These are phyloP conservation scores for Yasuhikotakia modesta DNA, from an alignment of 2,797 vertebrate genomes.

Conservation along the genomic window DNA sequence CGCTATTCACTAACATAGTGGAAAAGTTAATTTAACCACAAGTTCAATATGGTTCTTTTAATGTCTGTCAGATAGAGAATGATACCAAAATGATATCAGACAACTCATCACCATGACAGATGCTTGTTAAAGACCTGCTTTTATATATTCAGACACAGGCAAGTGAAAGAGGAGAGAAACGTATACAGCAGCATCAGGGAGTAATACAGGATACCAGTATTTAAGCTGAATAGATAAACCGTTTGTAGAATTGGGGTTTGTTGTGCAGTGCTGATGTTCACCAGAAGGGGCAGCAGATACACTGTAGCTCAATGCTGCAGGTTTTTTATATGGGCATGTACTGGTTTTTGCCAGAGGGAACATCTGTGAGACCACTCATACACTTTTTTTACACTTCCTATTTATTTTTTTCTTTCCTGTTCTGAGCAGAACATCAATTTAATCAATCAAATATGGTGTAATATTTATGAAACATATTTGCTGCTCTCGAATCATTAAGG, in stretches of 20 bases:
- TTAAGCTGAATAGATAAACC: background rate
- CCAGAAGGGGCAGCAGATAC: constrained; percentile 32
- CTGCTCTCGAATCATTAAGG: background rate
- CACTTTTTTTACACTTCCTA: background rate
- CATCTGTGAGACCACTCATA: constrained; percentile 16
- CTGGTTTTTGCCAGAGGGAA: background rate
- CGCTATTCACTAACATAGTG: too few species aligned
- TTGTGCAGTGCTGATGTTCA: constrained; percentile 5
- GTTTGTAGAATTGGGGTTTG: background rate
- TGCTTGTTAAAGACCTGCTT: too few species aligned
- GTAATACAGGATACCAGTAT: background rate
- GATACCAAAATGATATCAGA: too few species aligned
- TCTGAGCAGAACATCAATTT: background rate
- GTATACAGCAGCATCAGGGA: background rate
- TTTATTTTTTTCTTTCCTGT: background rate
- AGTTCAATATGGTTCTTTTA: too few species aligned
- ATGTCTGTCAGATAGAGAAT: too few species aligned
- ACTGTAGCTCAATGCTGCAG: background rate
- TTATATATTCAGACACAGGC: too few species aligned
- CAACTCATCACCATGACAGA: too few species aligned
- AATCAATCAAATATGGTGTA: background rate
- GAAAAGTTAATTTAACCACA: too few species aligned
- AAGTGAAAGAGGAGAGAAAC: background rate
- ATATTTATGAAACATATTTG: background rate
- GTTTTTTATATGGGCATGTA: background rate